phyloP scores from a whole-genome alignment of 2,113 vertebrate species.

The Oplegnathus fasciatus region DNA sequence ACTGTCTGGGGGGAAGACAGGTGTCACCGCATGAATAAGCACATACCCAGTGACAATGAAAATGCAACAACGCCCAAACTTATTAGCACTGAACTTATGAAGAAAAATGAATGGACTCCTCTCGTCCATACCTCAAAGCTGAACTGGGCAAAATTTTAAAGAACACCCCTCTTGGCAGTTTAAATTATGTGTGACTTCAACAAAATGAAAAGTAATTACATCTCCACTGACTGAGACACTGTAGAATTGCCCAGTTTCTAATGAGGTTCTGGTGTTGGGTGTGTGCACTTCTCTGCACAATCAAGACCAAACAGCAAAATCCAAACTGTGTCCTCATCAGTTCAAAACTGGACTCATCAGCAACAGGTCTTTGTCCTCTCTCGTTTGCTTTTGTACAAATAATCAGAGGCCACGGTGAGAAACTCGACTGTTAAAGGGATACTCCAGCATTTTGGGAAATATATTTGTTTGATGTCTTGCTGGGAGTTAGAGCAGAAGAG shows the following conservation, averaged over 20 bases:
- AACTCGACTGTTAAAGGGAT: background rate
- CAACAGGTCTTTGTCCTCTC: background rate
- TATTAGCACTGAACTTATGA: background rate
- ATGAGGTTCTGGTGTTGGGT: constrained; percentile 11
- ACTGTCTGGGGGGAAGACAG: background rate
- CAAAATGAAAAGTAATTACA: constrained; percentile 21
- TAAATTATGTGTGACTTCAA: constrained; percentile 16
- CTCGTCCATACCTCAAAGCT: background rate
- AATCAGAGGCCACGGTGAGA: background rate
- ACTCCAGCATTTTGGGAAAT: background rate
- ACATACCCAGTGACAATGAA: background rate
- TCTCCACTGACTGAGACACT: constrained; percentile 10
- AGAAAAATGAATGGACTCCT: background rate
- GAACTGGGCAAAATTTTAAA: background rate
- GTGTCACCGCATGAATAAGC: background rate
- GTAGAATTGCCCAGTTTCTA: background rate
- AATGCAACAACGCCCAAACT: background rate
- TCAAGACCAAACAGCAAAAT: constrained; percentile 6
- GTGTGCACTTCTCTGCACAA: background rate
- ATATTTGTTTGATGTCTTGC: background rate
- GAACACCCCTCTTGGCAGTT: constrained; percentile 7
- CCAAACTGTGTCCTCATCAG: background rate
- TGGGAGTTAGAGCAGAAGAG: background rate
- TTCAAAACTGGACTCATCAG: background rate
- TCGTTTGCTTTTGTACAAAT: no score